Percentiles rank a stretch among this genome's conserved stretches.
These are phyloP conservation scores for Caenorhabditis doughertyi DNA, from an alignment of 2,888 invertebrate genomes.

Conservation along the genomic window DNA sequence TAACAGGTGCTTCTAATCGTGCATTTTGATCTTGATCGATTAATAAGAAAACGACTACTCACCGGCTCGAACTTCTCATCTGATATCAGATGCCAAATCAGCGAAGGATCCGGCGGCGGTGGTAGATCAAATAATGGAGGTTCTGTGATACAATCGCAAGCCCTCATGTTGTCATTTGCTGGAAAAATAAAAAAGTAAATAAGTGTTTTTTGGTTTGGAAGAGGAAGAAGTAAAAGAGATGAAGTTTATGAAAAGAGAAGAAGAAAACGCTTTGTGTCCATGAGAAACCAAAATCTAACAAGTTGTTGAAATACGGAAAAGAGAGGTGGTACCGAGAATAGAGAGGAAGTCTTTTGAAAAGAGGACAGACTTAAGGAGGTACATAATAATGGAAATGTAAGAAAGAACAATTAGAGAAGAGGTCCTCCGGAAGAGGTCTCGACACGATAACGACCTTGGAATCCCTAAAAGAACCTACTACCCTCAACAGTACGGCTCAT, in stretches of 20 bases:
- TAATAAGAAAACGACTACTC: conserved; percentile 33
- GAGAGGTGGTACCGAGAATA: conserved; percentile 7
- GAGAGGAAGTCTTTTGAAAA: conserved; percentile 59
- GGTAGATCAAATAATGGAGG: conserved; percentile 77
- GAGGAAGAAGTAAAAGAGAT: too few species aligned
- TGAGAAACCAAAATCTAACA: conserved; percentile 40
- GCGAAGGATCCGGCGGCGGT: conserved; percentile 78
- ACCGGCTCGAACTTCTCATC: conserved; percentile 75
- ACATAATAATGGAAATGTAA: conserved; percentile 54
- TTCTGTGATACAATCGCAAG: conserved; percentile 74
- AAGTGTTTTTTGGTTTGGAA: conserved; percentile 13
- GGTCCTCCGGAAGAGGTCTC: conserved; percentile 45
- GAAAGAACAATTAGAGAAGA: conserved; percentile 39
- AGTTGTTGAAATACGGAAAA: conserved; percentile 36
- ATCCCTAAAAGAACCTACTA: conserved; percentile 15
- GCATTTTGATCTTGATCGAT: conserved; percentile 19
- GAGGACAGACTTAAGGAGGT: conserved; percentile 61
- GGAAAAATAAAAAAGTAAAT: conserved; percentile 1
- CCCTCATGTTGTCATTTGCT: conserved; percentile 59
- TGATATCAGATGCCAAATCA: conserved; percentile 78
- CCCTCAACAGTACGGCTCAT: conserved; percentile 45
- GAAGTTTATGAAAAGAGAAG: background rate
- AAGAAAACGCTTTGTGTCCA: conserved; percentile 50
- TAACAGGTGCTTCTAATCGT: conserved; percentile 19
- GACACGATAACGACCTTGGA: conserved; percentile 58